phyloP scores from a whole-genome alignment of 2,888 invertebrate genomes.

The Dyspetes luteomarginatus region DNA sequence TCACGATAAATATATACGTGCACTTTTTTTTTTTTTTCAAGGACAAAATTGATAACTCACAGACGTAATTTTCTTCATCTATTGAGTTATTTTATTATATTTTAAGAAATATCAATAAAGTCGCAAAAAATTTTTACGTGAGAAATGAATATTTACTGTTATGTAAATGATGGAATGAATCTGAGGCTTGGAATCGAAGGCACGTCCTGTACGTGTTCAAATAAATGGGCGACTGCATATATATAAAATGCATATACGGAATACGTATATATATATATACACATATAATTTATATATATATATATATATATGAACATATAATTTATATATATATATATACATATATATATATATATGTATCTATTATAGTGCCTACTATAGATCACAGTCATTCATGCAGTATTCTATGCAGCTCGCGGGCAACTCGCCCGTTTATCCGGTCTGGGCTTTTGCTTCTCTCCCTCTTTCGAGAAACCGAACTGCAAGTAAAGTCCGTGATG shows the following conservation, averaged over 20 bases:
- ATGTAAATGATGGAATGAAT: slow-evolving; percentile 43
- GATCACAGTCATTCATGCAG: slow-evolving; percentile 44
- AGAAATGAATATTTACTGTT: slow-evolving; percentile 8
- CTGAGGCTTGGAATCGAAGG: slow-evolving; percentile 38
- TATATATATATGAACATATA: too few relatives aligned
- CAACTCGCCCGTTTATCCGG: slow-evolving; percentile 24
- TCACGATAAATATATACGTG: too few relatives aligned
- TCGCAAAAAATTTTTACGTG: background rate
- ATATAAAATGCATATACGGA: too few relatives aligned
- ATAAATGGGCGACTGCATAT: slow-evolving; percentile 18
- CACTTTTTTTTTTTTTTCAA: too few relatives aligned
- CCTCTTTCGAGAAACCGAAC: slow-evolving; percentile 5
- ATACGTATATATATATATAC: too few relatives aligned
- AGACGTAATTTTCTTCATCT: background rate
- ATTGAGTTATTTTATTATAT: background rate
- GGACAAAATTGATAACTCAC: background rate
- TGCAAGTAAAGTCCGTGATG: slow-evolving; percentile 1
- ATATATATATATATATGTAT: too few relatives aligned
- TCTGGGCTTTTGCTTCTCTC: slow-evolving; percentile 5
- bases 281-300: too few relatives aligned
- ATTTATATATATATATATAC: too few relatives aligned
- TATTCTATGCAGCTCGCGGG: slow-evolving; percentile 23
- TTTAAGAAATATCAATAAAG: background rate
- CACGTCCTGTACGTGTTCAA: slow-evolving; percentile 38
- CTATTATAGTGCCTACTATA: slow-evolving; percentile 10